Base-by-base conservation (phyloP, 2,888 invertebrate species). In the Coenonympha glycerion region DNA sequence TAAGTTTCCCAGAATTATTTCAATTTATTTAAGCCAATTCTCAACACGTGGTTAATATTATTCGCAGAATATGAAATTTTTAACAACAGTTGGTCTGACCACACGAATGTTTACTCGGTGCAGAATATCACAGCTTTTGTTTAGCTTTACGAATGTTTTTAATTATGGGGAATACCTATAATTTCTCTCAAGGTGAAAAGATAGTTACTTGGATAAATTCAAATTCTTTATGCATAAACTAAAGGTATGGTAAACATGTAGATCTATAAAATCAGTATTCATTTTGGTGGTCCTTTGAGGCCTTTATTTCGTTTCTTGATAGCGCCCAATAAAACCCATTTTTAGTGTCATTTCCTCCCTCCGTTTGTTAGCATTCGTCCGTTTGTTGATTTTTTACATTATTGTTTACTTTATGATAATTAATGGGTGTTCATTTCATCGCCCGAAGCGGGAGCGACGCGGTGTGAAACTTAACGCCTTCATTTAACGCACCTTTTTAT, bases 321-420 rank as follows among this genome's bases (percentile, higher is more conserved):
- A 68, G 71, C 63, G 65, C 68, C 63, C 63, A 73, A 77, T 79
- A 82, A 84, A 82, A 83, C 74, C 69, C 71, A 66, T 73, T 76
- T 83, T 85, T 80, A 84, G 77, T 75, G 76, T 76, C 69, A 74
- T 80, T 82, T 84, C 83, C 81, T 82, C 73, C 73, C 70, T 67
- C 63, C 60, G 69, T 73, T 79, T 72, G 75, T 85, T 83, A 73
- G 76, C 73, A 86, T 86, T 84, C 85, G 79, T 75, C 76, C 73
- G 49, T 83, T 83, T 83, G 83, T 84, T 81, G 76, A 73, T 79
- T 83, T 82, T 83, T 80, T 79, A 69, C 68, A 60, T 76, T 74
- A 77, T 82, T 85, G 83, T 86, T 86, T 84, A 80, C 73, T 82
- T 83, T 87, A 84, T 86, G 87, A 86, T 86, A 86, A 85, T 84